Base-by-base conservation (phyloP, 2,797 vertebrate species). In the Simalia tracyae region DNA sequence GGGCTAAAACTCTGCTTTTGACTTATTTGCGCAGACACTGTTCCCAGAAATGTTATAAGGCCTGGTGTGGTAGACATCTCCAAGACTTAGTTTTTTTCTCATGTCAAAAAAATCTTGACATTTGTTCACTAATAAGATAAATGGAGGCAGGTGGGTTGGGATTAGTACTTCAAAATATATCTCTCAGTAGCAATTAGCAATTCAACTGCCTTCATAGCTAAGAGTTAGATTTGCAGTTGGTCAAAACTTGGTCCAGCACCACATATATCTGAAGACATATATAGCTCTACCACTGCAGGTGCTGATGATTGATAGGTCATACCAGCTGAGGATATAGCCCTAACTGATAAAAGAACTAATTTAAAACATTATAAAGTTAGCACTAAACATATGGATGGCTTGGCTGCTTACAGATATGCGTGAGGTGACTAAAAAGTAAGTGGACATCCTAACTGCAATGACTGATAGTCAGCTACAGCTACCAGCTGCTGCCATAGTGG, bases 51-150 rank as follows among this genome's bases (percentile, higher is more conserved):
- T 0, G 17, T 81, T 85, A 19, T 54, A 89, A 81, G 4, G 31
- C 54, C 87, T 61, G 6, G 11, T 31, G 0, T 86, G 92, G 63
- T 46, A 81, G n/a, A 93, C 94, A 93, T 92, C 88, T 93, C 86
- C 28, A 42, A 24, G 63, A 92, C 15, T 90, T 88, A 61, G 61
- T 92, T 90, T 93, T 50, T 36, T 36, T 81, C 72, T 22, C 72
- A 81, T 22, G 19, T 81, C 72, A 81, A 22, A 54, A 68, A 89
- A 86, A 89, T 86, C 57, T 46, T 87, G 85, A 57, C 84, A 87
- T 63, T 90, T 87, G 84, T 81, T 87, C 89, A 64, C 88, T 92
- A 89, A 84, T 90, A 63, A 93, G 93, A 87, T 91, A 24, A 92
- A 90, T 76, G 88, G 57, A 92, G 89, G 86, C 64, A 94, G 63